Evolutionary conservation across 2,888 invertebrate species (phyloP).

Genomic region (Drosophila pullipes): DNA sequence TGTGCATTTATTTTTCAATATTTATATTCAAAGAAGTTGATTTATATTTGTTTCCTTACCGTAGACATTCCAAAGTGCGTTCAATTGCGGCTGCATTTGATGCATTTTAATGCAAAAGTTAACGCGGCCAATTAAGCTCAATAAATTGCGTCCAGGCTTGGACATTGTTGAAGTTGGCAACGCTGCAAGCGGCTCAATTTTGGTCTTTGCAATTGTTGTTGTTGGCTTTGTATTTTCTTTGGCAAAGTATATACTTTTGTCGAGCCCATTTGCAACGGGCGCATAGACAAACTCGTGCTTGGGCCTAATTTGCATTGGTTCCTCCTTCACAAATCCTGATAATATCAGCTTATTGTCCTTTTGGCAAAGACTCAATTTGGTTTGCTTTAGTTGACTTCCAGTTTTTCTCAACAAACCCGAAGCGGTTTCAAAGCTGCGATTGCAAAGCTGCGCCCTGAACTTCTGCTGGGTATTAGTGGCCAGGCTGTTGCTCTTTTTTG

Average conservation of each 20-base stretch:
- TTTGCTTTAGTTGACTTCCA: conserved; percentile 70
- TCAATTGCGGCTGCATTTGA: conserved; percentile 66
- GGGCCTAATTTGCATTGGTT: conserved; percentile 30
- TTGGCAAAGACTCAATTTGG: conserved; percentile 65
- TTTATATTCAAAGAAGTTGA: not conserved
- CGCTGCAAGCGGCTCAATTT: conserved; percentile 26
- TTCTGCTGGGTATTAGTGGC: conserved; percentile 50
- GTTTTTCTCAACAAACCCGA: conserved; percentile 58
- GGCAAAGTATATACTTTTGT: conserved; percentile 2
- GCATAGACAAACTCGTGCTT: conserved; percentile 47
- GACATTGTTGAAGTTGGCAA: conserved; percentile 41
- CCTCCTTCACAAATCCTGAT: conserved; percentile 63
- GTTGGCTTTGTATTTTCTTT: not conserved
- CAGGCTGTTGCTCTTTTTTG: conserved; percentile 33
- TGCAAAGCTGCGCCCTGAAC: conserved; percentile 39
- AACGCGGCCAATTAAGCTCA: conserved; percentile 76
- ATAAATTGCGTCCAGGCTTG: conserved; percentile 59
- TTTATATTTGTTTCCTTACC: conserved; percentile 57
- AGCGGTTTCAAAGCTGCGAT: conserved; percentile 67
- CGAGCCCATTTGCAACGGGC: conserved; percentile 11
- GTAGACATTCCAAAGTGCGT: conserved; percentile 81
- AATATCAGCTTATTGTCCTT: conserved; percentile 58
- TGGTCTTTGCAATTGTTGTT: not conserved
- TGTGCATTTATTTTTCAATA: conserved; percentile 9
- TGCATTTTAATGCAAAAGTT: conserved; percentile 78